Percentiles rank a stretch among this genome's conserved stretches.
phyloP scores from a whole-genome alignment of 1,140 invertebrate species.

The Scaptomyza pallida region DNA sequence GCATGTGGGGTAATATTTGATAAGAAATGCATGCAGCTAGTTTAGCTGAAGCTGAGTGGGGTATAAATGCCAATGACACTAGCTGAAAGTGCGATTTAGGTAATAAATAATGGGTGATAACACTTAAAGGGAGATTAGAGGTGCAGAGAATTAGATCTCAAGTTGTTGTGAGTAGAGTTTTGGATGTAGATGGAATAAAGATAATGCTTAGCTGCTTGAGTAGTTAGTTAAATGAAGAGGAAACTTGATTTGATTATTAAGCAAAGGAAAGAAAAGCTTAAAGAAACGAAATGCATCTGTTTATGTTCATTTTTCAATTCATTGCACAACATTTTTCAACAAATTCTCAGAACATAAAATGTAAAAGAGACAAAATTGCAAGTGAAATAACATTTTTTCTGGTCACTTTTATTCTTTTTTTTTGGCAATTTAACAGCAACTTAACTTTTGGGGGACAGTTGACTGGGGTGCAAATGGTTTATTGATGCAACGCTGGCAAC shows the following conservation, averaged over 20 bases:
- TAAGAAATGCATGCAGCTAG: conserved; percentile 9
- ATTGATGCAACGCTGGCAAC: conserved; percentile 29
- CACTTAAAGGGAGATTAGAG: not conserved
- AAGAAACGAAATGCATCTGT: no score
- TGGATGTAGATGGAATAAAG: not conserved
- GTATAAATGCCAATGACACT: conserved; percentile 21
- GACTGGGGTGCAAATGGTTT: not conserved
- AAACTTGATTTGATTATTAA: no score
- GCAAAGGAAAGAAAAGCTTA: no score
- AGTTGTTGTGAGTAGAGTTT: not conserved
- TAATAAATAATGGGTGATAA: not conserved
- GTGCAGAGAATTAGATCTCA: not conserved
- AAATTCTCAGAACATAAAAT: conserved; percentile 20
- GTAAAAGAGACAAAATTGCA: not conserved
- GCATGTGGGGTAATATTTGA: conserved; percentile 36
- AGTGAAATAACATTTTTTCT: conserved; percentile 16
- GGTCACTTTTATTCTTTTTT: conserved; percentile 20
- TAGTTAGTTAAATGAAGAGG: no score
- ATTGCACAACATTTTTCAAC: conserved; percentile 15
- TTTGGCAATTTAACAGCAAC: conserved; percentile 62
- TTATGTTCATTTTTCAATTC: conserved; percentile 3
- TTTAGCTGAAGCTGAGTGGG: not conserved
- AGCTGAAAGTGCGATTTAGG: not conserved
- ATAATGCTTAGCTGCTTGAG: not conserved
- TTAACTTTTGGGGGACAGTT: conserved; percentile 24